Evolutionary conservation across 2,113 vertebrate genomes (phyloP).

Genomic region (Salvelinus namaycush): DNA sequence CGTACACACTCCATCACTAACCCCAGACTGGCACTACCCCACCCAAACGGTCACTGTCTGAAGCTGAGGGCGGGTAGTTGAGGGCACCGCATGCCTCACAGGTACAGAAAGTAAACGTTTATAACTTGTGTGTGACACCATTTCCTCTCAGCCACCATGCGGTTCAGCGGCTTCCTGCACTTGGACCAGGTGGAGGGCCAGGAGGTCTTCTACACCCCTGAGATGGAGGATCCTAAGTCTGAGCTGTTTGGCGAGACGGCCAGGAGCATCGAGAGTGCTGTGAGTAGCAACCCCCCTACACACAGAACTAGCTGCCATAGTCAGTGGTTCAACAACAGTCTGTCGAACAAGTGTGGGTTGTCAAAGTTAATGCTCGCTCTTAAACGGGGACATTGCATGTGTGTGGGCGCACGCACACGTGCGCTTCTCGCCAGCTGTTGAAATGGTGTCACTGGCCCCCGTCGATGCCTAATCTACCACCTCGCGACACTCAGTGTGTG

Average conservation of each 20-base stretch:
- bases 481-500: conserved; percentile 6
- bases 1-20: conserved; percentile 80
- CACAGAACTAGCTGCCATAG: too few species aligned
- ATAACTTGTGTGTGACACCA: conserved; percentile 2
- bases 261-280: conserved; percentile 89
- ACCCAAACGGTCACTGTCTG: conserved; percentile 49
- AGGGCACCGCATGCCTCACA: neutral
- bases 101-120: neutral
- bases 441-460: conserved; percentile 59
- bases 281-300: conserved; percentile 62
- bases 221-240: conserved; percentile 97
- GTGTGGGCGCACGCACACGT: conserved; percentile 1
- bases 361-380: conserved; percentile 11
- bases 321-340: conserved; percentile 18
- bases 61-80: conserved; percentile 31
- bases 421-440: conserved; percentile 51
- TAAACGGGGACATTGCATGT: conserved; percentile 3
- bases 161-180: conserved; percentile 88
- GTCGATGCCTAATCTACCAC: conserved; percentile 56
- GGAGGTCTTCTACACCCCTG: conserved; percentile 93
- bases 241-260: conserved; percentile 96
- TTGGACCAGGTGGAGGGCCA: conserved; percentile 92
- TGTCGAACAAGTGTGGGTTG: conserved; percentile 48
- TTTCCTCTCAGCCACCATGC: conserved; percentile 83
- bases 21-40: conserved; percentile 74